Evolutionary conservation across 2,113 vertebrate species (phyloP), one percentile per base, ranked within the genome.

Genomic region (Zootoca vivipara): DNA sequence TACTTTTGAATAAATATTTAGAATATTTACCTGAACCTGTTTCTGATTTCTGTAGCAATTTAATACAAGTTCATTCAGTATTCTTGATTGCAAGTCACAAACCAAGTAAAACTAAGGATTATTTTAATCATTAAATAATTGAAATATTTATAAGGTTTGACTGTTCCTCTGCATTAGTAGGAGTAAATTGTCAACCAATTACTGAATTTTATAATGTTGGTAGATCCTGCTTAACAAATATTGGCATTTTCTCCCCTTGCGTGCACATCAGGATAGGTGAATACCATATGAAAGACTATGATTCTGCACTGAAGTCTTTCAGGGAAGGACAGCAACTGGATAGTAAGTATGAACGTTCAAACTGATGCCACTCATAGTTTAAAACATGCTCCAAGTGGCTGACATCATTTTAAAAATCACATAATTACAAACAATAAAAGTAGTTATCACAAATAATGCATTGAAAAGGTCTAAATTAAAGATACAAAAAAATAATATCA

Each of bases 241-340:
- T 90, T 89, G 81, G 40, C 4, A 0, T 86, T 35, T 58, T 78
- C 40, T 78, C 91, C 94, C 95, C 67, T 90, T 94, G 82, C 91
- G 1, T 79, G 91, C 5, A 4, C 91, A 26, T 89, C 95, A 99
- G 99, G 96, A 97, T 99, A 95, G 98, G 98, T 92, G 98, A 99
- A 96, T 99, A 98, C 96, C 97, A 99, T 95, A 97, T 98, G 83
- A 97, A 97, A 93, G 97, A 98, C 88, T 98, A 97, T 85, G 91
- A 95, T 83, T 97, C 97, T 92, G 98, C 99, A 91, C 94, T 98
- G 92, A 96, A 97, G 90, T 97, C 97, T 77, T 98, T 99, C 95
- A 96, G 93, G 94, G 97, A 97, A 95, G 98, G 98, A 95, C 97
- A 98, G 42, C 97, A 95, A 78, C 95, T 99, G 96, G 97, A 98